phyloP scores from a whole-genome alignment of 2,888 invertebrate genomes.

The Argyresthia albistria region DNA sequence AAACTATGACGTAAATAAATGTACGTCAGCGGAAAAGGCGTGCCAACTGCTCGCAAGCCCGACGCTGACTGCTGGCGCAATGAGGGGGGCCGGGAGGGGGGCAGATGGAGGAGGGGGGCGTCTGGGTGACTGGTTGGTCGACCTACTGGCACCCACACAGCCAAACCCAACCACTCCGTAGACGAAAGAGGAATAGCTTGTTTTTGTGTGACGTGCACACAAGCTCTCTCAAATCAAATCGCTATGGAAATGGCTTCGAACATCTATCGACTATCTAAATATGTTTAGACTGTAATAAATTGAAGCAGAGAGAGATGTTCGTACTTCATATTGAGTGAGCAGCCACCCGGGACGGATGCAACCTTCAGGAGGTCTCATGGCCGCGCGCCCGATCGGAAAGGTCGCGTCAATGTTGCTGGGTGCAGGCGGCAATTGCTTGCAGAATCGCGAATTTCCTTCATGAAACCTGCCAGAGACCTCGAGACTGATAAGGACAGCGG shows the following conservation, averaged over 20 bases:
- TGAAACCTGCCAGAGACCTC: neutral
- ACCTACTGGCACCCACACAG: constrained; percentile 59
- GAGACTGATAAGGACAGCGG: neutral
- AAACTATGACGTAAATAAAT: constrained; percentile 60
- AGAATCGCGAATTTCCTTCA: neutral
- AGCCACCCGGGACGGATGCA: constrained; percentile 15
- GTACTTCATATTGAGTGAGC: too few species aligned
- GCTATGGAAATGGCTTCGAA: neutral
- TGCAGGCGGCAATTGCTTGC: neutral
- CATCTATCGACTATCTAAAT: neutral
- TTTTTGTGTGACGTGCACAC: constrained; percentile 3
- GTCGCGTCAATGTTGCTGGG: constrained; percentile 26
- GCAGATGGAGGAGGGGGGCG: constrained; percentile 39
- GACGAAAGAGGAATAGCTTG: constrained; percentile 5
- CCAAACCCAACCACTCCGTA: neutral
- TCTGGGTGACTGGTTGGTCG: constrained; percentile 68
- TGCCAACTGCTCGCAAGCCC: constrained; percentile 26
- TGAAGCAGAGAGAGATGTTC: neutral
- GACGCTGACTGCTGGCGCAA: constrained; percentile 55
- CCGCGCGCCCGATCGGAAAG: constrained; percentile 55
- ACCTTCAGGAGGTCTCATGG: constrained; percentile 62
- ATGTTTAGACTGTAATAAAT: too few species aligned
- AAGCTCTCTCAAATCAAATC: neutral
- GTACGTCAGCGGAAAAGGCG: constrained; percentile 21
- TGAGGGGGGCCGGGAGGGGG: constrained; percentile 27